These are phyloP conservation scores for Promerops cafer DNA, from an alignment of 2,113 vertebrate genomes.

Conservation along the genomic window DNA sequence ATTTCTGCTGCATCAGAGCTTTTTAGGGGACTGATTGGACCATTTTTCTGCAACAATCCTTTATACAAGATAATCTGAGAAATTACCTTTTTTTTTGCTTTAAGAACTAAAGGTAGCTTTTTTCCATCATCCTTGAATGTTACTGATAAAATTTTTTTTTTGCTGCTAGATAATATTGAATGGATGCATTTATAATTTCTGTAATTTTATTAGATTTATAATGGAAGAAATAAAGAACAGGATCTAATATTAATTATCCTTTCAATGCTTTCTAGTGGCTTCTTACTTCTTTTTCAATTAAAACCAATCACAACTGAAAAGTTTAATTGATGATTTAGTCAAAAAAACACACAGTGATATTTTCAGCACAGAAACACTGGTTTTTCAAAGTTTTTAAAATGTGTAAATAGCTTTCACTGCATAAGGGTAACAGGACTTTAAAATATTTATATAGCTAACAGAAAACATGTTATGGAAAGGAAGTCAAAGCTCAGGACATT, in stretches of 20 bases:
- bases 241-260: neutral
- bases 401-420: neutral
- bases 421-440: neutral
- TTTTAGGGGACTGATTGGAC: neutral
- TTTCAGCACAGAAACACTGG: neutral
- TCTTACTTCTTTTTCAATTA: slow-evolving; percentile 4
- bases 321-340: neutral
- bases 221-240: neutral
- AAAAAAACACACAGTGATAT: neutral
- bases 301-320: neutral
- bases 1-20: neutral
- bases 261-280: neutral
- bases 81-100: neutral
- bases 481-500: neutral
- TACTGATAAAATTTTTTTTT: neutral
- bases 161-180: neutral
- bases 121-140: neutral
- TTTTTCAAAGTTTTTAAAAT: neutral
- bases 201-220: neutral
- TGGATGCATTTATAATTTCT: neutral
- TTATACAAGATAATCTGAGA: neutral
- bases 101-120: neutral
- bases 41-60: neutral
- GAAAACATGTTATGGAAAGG: neutral
- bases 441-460: neutral